These are phyloP conservation scores for Emydoidea blandingii DNA, from an alignment of 2,797 vertebrate genomes.

Conservation along the genomic window DNA sequence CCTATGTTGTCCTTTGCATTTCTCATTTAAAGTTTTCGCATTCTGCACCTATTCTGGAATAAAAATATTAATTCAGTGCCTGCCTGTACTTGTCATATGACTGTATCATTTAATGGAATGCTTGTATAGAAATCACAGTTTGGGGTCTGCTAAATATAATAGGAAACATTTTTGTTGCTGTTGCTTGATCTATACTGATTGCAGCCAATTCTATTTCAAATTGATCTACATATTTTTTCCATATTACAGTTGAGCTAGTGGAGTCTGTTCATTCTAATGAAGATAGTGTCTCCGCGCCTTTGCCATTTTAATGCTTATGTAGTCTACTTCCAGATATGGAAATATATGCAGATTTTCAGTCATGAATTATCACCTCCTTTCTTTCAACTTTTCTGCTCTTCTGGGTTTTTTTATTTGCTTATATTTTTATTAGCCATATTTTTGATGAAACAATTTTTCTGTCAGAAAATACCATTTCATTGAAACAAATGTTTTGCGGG, in stretches of 20 bases:
- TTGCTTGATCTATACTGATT: neutral
- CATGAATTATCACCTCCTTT: neutral
- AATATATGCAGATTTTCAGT: neutral
- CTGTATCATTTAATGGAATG: neutral
- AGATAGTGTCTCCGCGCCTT: neutral
- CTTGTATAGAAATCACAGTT: neutral
- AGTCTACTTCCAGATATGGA: neutral
- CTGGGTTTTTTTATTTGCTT: neutral
- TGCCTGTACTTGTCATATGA: neutral
- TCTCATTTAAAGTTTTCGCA: conserved; percentile 49
- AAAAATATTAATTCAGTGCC: neutral
- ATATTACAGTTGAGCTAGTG: neutral
- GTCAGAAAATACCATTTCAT: neutral
- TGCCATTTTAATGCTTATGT: neutral
- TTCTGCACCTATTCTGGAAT: neutral
- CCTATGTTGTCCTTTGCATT: conserved; percentile 48
- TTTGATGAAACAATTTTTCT: neutral
- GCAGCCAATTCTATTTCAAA: conserved; percentile 2
- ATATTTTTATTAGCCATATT: neutral
- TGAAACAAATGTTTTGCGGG: neutral
- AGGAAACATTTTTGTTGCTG: neutral
- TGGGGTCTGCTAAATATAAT: neutral
- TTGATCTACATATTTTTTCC: neutral
- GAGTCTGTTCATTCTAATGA: neutral
- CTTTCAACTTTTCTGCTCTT: neutral